These are phyloP conservation scores for Heliothis virescens DNA, from an alignment of 1,140 invertebrate genomes.

Conservation along the genomic window DNA sequence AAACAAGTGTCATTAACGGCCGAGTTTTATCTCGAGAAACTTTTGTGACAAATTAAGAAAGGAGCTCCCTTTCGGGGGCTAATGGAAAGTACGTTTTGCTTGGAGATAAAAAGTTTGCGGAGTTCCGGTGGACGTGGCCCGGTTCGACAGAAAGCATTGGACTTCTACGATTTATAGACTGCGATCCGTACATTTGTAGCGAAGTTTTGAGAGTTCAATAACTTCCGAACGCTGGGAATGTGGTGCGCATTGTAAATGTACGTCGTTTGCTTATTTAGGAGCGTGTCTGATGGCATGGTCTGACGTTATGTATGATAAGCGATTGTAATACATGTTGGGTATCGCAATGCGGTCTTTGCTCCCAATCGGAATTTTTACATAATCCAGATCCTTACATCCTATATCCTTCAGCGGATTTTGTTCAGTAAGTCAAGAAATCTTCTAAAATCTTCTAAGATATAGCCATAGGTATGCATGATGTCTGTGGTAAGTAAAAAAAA, in stretches of 20 bases:
- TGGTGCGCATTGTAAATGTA: not conserved
- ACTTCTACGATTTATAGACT: conserved; percentile 41
- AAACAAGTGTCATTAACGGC: conserved; percentile 54
- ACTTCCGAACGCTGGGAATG: conserved; percentile 20
- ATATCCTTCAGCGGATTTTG: not conserved
- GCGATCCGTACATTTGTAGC: conserved; percentile 17
- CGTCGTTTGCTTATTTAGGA: conserved; percentile 8
- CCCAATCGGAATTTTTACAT: not conserved
- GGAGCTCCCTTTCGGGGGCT: conserved; percentile 31
- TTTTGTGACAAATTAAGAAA: conserved; percentile 55
- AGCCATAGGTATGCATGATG: too few relatives aligned
- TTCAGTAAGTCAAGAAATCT: not conserved
- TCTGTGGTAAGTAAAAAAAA: too few relatives aligned
- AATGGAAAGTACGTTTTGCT: conserved; percentile 51
- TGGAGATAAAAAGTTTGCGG: conserved; percentile 49
- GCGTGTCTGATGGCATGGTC: not conserved
- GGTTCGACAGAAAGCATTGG: conserved; percentile 26
- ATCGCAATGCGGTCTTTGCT: not conserved
- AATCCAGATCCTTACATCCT: not conserved
- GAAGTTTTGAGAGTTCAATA: conserved; percentile 20
- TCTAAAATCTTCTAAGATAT: not conserved
- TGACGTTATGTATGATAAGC: conserved; percentile 14
- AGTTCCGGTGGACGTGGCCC: conserved; percentile 28
- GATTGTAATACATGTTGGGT: not conserved
- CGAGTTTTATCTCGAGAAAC: conserved; percentile 51